Evolutionary conservation across 1,140 invertebrate genomes (phyloP), one percentile per base, ranked within the genome.

Genomic region (Augochlora pura): DNA sequence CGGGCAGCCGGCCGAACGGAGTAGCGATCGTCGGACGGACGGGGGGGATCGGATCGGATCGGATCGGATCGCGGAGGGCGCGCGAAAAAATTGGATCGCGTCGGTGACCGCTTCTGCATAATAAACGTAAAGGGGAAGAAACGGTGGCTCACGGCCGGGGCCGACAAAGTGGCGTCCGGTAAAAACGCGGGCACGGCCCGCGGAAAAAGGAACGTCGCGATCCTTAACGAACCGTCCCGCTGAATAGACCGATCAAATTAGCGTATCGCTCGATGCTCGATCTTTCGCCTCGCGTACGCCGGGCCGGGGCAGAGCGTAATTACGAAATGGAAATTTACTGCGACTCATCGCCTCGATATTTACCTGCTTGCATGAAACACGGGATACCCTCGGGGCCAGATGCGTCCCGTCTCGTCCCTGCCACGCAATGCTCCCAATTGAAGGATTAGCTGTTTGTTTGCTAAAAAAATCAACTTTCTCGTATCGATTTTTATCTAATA

Each of bases 241-340:
- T 66, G 69, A 81, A 83, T 71, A 79, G 81, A 79, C 69, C 39
- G 81, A 71, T 75, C 65, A 74, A 79, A 75, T 84, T 83, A 74
- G 82, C 82, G 76, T 66, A 52, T 59, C 73, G 64, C 7, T 46
- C 18, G 63, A 67, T 67, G 64, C 52, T 59, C 63, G 73, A 77
- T 68, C 54, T 39, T 62, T 18, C 39, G 25, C 14, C 49, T 14
- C 49, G 42, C 42, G 42, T 46, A 46, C 42, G 52, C 38, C 16
- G 54, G 9, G 18, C 5, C 39, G 10, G 27, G 4, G 10, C 16
- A 21, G n/a, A n/a, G 18, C n/a, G 46, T 78, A 42, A 78, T 63
- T 59, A 71, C 52, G 52, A 42, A 74, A 74, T 49, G 63, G 27
- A 42, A 66, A 66, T 79, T 67, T 74, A 74, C 27, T 38, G 25